Conservation (phyloP, 1,140 invertebrate species). For the Wiebesia pumilae region DNA sequence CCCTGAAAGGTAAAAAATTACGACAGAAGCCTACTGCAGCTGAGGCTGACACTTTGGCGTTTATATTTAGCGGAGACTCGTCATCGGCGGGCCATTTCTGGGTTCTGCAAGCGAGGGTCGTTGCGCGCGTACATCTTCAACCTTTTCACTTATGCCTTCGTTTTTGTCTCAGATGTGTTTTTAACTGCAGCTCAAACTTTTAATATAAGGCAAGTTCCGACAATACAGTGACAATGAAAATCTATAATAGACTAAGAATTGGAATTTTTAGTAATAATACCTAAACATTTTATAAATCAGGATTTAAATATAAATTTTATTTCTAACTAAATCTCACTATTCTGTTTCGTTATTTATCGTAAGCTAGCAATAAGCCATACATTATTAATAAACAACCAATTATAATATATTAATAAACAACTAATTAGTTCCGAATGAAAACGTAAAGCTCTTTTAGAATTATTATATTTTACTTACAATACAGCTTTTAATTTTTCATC, state of each 20-base stretch:
- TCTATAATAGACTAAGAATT: neutral
- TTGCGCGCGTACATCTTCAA: neutral
- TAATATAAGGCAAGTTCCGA: neutral
- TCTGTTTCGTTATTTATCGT: no score
- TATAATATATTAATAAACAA: no score
- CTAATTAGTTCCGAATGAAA: no score
- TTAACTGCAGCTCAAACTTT: neutral
- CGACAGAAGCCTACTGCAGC: neutral
- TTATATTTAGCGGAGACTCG: constrained; percentile 30
- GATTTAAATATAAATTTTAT: no score
- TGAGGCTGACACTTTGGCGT: neutral
- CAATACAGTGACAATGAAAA: neutral
- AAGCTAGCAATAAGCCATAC: no score
- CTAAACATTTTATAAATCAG: no score
- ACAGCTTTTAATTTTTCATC: no score
- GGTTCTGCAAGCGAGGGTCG: neutral
- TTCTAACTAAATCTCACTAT: no score
- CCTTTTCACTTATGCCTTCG: neutral
- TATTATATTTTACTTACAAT: no score
- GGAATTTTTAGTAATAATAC: no score
- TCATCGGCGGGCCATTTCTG: constrained; percentile 37
- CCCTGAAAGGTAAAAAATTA: constrained; percentile 10
- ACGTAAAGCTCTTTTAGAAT: no score
- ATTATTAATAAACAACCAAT: no score
- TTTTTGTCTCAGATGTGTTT: neutral